Evolutionary conservation across 2,888 invertebrate species (phyloP).

Genomic region (Lobophora halterata): DNA sequence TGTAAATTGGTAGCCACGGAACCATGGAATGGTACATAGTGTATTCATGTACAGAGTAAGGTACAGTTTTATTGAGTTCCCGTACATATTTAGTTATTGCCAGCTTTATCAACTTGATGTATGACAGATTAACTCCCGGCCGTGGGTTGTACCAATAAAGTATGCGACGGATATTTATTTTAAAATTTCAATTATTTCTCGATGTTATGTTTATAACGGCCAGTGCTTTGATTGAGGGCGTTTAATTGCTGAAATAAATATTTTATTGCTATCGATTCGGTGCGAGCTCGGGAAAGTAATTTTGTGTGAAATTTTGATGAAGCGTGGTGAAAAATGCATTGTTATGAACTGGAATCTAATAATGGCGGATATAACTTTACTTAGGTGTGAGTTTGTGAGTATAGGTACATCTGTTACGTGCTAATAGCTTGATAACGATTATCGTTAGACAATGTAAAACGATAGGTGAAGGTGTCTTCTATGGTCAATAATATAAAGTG

Average conservation of each 20-base stretch:
- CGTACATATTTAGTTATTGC: conserved; percentile 20
- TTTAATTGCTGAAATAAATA: conserved; percentile 58
- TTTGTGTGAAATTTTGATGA: conserved; percentile 7
- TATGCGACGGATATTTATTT: conserved; percentile 32
- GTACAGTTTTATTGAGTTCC: conserved; percentile 13
- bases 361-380: not conserved
- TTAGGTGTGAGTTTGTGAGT: not conserved
- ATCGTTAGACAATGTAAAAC: too few relatives aligned
- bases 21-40: conserved; percentile 10
- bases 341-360: not conserved
- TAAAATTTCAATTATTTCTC: conserved; percentile 50
- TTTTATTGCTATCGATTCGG: conserved; percentile 35
- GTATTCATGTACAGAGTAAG: conserved; percentile 2
- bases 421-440: too few relatives aligned
- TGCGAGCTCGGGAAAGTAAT: conserved; percentile 27
- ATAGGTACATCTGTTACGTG: too few relatives aligned
- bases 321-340: not conserved
- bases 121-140: conserved; percentile 20
- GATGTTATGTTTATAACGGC: conserved; percentile 40
- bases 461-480: too few relatives aligned
- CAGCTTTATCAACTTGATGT: conserved; percentile 15
- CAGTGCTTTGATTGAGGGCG: conserved; percentile 43
- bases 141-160: conserved; percentile 29
- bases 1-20: conserved; percentile 14
- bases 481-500: too few relatives aligned